Evolutionary conservation across 2,113 vertebrate genomes (phyloP).

Genomic region (Corydoras sp.): DNA sequence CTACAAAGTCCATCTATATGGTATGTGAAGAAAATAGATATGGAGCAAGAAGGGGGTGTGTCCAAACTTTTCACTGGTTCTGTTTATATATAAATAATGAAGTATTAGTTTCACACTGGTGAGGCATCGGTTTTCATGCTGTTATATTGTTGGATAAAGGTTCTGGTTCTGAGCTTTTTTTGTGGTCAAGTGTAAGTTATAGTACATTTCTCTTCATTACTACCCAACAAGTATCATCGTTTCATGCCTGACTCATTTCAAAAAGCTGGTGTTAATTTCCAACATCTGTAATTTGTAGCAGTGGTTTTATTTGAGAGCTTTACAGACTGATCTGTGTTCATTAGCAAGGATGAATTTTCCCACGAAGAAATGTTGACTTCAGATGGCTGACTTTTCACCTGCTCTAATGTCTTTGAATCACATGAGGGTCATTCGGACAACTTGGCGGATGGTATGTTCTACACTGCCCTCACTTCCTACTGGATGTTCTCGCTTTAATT

Average conservation of each 20-base stretch:
- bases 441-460: background rate
- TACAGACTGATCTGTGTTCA: no score
- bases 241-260: slow-evolving; percentile 15
- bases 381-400: slow-evolving; percentile 13
- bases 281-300: slow-evolving; percentile 21
- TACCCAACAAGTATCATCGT: slow-evolving; percentile 2
- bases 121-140: no score
- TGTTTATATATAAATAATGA: no score
- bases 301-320: slow-evolving; percentile 15
- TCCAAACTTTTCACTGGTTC: no score
- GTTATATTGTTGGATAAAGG: no score
- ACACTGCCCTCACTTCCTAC: background rate
- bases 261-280: slow-evolving; percentile 15
- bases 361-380: slow-evolving; percentile 1
- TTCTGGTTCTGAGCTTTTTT: slow-evolving; percentile 9
- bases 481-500: slow-evolving; percentile 43
- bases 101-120: no score
- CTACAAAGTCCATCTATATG: no score
- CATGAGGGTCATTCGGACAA: background rate
- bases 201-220: background rate
- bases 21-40: no score
- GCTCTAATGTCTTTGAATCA: background rate
- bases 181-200: slow-evolving; percentile 6
- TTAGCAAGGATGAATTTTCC: background rate
- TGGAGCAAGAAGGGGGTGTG: no score